Conservation (phyloP, 2,113 vertebrate genomes). For the Leucosticte australis region DNA sequence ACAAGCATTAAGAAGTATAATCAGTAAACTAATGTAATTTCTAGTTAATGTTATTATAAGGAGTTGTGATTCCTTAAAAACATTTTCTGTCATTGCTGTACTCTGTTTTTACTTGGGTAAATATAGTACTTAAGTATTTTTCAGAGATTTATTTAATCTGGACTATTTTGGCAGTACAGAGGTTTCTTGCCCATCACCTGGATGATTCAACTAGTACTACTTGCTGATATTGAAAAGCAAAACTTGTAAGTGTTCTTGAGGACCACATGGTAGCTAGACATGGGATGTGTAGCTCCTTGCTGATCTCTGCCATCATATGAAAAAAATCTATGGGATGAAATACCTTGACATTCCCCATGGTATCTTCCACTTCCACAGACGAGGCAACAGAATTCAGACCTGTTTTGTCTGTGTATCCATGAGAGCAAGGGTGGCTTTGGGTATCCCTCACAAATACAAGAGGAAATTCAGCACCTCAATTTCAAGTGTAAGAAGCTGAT, state of each 20-base stretch:
- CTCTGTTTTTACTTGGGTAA: not conserved
- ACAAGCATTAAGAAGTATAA: not conserved
- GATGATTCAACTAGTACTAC: not conserved
- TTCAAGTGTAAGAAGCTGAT: not conserved
- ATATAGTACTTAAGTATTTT: not conserved
- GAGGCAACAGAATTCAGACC: not conserved
- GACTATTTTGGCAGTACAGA: not conserved
- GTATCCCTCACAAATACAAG: not conserved
- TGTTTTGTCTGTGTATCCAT: fast-evolving
- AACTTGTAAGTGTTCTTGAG: not conserved
- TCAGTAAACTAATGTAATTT: not conserved
- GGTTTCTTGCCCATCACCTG: not conserved
- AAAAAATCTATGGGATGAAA: not conserved
- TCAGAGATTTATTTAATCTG: not conserved
- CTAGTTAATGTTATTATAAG: not conserved
- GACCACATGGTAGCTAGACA: fast-evolving
- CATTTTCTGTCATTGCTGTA: not conserved
- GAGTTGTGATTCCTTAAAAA: not conserved
- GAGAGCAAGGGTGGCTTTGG: not conserved
- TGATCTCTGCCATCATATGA: not conserved
- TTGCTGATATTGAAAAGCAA: not conserved
- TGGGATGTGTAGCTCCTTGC: not conserved
- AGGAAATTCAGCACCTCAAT: not conserved
- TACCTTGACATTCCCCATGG: not conserved
- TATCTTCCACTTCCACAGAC: not conserved